Conservation (phyloP, 2,113 vertebrate genomes). For the Vireo altiloquus region DNA sequence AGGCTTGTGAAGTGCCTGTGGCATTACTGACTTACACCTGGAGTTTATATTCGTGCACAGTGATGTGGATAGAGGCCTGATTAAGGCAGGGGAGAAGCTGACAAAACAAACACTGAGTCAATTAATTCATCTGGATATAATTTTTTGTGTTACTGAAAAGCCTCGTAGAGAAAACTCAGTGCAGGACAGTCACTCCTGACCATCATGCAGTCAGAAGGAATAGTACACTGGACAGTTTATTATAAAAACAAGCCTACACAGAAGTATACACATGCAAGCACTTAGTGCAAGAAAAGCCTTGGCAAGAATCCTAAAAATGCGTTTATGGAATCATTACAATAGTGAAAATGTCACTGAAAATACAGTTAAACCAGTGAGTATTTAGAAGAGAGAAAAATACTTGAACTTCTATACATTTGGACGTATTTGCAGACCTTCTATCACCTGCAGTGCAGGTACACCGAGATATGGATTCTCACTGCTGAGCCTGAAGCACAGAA, state of each 20-base stretch:
- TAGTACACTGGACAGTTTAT: background rate
- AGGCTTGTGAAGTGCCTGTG: background rate
- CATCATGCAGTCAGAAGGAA: background rate
- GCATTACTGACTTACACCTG: background rate
- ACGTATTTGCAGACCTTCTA: background rate
- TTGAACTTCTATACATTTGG: background rate
- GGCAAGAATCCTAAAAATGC: background rate
- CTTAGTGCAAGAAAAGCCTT: background rate
- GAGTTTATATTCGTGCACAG: background rate
- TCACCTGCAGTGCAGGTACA: background rate
- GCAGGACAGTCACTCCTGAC: background rate
- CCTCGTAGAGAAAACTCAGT: rapidly evolving
- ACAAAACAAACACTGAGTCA: background rate
- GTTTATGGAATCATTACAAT: background rate
- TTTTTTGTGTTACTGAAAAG: background rate
- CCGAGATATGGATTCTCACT: background rate
- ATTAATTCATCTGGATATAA: background rate
- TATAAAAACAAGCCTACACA: background rate
- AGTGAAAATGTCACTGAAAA: background rate
- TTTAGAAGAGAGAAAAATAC: background rate
- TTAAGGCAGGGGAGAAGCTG: background rate
- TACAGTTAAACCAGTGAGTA: background rate
- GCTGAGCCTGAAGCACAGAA: background rate
- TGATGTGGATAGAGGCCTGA: background rate
- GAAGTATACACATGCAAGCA: background rate